Conservation (phyloP, 1,140 invertebrate genomes). For the Galleria mellonella region DNA sequence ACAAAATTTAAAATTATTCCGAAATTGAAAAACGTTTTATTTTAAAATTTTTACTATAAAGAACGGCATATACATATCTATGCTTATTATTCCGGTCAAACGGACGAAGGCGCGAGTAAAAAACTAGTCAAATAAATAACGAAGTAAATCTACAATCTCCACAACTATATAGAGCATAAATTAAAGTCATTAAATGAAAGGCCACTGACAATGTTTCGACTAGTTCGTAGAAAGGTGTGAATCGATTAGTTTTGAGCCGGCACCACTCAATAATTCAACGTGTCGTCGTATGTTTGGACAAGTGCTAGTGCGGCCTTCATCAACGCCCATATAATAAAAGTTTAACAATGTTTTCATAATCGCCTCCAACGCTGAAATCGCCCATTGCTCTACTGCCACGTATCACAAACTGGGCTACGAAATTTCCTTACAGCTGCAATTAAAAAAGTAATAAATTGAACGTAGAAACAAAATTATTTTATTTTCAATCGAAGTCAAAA, state of each 20-base stretch:
- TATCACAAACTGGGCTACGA: conserved; percentile 51
- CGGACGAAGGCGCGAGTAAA: too few species aligned
- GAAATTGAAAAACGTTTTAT: too few species aligned
- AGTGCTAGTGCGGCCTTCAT: conserved; percentile 63
- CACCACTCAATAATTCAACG: conserved; percentile 61
- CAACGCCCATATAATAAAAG: conserved; percentile 60
- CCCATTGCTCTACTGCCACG: conserved; percentile 16
- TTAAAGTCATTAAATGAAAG: too few species aligned
- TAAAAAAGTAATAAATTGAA: background rate
- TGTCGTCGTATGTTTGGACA: conserved; percentile 62
- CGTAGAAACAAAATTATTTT: too few species aligned
- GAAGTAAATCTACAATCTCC: too few species aligned
- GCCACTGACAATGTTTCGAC: conserved; percentile 1
- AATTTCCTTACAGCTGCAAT: conserved; percentile 14
- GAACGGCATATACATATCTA: too few species aligned
- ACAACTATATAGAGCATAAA: too few species aligned
- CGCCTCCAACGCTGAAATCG: conserved; percentile 45
- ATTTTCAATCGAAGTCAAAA: too few species aligned
- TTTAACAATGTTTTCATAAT: conserved; percentile 71
- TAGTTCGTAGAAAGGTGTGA: conserved; percentile 48
- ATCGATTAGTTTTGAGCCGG: conserved; percentile 57
- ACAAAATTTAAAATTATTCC: too few species aligned
- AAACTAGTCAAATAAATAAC: too few species aligned
- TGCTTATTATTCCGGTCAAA: too few species aligned
- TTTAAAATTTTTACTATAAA: too few species aligned